A percentile compares a stretch with the other conserved stretches of the same genome.
These are phyloP conservation scores for Muscina levida DNA, from an alignment of 2,888 invertebrate species.

Conservation along the genomic window DNA sequence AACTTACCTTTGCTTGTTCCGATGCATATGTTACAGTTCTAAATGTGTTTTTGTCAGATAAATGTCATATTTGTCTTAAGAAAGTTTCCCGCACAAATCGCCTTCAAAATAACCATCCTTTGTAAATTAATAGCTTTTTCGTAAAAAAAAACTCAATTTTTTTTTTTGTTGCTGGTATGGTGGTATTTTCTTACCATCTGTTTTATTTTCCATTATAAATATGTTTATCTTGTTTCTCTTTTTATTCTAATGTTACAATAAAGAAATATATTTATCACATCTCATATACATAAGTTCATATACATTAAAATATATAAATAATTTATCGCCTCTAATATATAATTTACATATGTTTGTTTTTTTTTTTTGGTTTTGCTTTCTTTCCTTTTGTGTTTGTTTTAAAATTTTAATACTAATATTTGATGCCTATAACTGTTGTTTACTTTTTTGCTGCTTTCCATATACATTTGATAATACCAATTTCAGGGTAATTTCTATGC, in stretches of 20 bases:
- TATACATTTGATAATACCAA: conserved; percentile 22
- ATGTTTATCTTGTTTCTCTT: conserved; percentile 30
- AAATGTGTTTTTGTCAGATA: too few species aligned
- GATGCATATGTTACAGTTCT: too few species aligned
- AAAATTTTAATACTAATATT: conserved; percentile 53
- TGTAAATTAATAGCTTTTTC: too few species aligned
- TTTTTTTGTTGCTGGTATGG: conserved; percentile 69
- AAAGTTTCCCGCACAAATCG: too few species aligned
- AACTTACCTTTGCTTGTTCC: too few species aligned
- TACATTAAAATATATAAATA: conserved; percentile 52
- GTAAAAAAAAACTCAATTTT: neutral
- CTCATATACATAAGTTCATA: conserved; percentile 67
- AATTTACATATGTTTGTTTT: conserved; percentile 33
- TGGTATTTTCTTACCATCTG: conserved; percentile 68
- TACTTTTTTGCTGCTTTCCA: conserved; percentile 13
- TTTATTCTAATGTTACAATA: conserved; percentile 56
- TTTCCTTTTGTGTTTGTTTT: neutral
- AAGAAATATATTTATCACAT: conserved; percentile 68
- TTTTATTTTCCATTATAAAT: conserved; percentile 45
- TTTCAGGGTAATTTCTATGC: conserved; percentile 18
- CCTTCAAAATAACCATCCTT: too few species aligned
- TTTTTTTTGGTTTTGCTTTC: neutral
- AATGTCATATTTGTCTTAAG: too few species aligned
- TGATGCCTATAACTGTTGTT: conserved; percentile 24
- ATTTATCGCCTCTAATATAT: conserved; percentile 42